Conservation (phyloP, 2,113 vertebrate species). For the Pomatorhinus ruficollis region DNA sequence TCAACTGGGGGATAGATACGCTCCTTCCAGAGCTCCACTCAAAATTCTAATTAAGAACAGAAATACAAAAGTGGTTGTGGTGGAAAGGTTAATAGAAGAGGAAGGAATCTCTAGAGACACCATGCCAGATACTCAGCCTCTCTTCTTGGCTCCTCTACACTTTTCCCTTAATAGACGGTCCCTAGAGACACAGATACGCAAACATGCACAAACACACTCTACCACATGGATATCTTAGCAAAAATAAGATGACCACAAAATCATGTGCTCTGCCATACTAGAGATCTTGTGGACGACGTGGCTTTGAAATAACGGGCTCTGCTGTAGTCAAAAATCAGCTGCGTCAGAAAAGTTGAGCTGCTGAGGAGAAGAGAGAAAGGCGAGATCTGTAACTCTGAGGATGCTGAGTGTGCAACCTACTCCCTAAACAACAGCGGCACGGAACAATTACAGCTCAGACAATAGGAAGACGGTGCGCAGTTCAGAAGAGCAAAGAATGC, state of each 20-base stretch:
- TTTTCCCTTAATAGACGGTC: background rate
- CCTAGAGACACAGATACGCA: background rate
- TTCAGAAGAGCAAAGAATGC: background rate
- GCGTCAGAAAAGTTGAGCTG: background rate
- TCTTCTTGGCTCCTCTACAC: conserved; percentile 19
- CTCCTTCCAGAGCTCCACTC: conserved; percentile 51
- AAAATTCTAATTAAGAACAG: conserved; percentile 77
- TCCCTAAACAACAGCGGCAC: background rate
- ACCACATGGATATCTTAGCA: background rate
- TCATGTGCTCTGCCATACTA: background rate
- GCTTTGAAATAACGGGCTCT: background rate
- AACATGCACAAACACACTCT: background rate
- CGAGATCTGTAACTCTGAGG: background rate
- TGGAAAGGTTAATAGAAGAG: conserved; percentile 72
- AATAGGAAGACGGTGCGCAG: fast-evolving
- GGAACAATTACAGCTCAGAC: background rate
- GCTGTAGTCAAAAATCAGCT: background rate
- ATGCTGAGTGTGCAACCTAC: background rate
- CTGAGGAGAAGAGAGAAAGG: background rate
- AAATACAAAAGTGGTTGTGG: conserved; percentile 68
- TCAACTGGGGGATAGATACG: conserved; percentile 60
- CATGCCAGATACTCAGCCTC: conserved; percentile 20
- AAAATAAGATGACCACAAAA: background rate
- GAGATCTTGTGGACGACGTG: background rate
- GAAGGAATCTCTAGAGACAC: conserved; percentile 61